Conservation (phyloP, 2,888 invertebrate species). For the Agrenia bidenticulata region DNA sequence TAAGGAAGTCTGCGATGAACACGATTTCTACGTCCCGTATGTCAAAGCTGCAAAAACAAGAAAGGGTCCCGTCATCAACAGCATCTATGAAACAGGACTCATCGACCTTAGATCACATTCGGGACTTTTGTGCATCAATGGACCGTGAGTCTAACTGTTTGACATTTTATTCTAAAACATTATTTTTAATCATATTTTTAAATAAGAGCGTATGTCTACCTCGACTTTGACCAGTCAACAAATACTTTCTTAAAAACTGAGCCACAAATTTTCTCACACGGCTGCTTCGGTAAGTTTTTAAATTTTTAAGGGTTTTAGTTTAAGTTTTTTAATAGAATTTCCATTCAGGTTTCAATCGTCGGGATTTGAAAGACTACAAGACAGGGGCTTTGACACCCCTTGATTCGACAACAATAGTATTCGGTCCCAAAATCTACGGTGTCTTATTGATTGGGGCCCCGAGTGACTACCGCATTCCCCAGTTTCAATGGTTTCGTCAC, state of each 20-base stretch:
- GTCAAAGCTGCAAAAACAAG: neutral
- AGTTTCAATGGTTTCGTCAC: neutral
- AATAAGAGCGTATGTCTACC: too few species aligned
- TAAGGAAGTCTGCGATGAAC: neutral
- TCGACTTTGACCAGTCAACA: too few species aligned
- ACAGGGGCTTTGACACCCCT: neutral
- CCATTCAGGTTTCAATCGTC: constrained; percentile 10
- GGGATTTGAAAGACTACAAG: neutral
- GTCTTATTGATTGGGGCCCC: neutral
- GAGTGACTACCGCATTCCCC: neutral
- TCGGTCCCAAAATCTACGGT: neutral
- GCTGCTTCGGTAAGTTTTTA: too few species aligned
- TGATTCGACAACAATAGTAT: neutral
- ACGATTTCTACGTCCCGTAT: constrained; percentile 6
- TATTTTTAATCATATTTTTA: too few species aligned
- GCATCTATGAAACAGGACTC: neutral
- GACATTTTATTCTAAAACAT: too few species aligned
- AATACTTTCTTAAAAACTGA: too few species aligned
- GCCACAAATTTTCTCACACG: neutral
- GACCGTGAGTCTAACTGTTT: constrained; percentile 18
- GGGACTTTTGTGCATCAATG: constrained; percentile 15
- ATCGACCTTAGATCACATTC: neutral
- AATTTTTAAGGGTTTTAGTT: too few species aligned
- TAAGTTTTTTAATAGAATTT: too few species aligned
- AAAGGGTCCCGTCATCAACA: neutral